phyloP scores from a whole-genome alignment of 1,140 invertebrate species.

The Hyposmocoma kahamanoa region DNA sequence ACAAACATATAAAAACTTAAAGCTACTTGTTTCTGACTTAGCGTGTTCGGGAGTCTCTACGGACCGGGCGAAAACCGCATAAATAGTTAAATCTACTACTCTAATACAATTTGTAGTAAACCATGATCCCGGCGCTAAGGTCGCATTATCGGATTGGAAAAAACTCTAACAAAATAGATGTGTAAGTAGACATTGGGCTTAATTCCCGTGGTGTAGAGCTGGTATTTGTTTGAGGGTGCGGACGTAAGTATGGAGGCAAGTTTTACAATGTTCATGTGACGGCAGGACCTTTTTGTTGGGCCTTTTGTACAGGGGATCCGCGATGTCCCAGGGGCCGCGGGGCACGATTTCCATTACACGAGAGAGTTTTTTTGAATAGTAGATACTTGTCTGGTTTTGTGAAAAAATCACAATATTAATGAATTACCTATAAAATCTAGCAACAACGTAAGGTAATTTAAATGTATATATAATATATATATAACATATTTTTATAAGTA shows the following conservation, averaged over 20 bases:
- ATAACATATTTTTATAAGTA: no score
- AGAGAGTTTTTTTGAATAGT: constrained; percentile 45
- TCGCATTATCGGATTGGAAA: constrained; percentile 70
- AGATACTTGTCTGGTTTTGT: no score
- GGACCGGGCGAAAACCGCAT: constrained; percentile 23
- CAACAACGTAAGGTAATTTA: no score
- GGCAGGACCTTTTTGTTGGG: constrained; percentile 67
- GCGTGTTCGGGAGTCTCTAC: not conserved
- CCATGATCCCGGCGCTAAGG: constrained; percentile 67
- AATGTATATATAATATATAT: no score
- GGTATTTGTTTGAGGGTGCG: constrained; percentile 35
- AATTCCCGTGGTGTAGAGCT: constrained; percentile 30
- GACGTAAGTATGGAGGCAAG: constrained; percentile 46
- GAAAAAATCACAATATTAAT: no score
- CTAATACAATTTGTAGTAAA: constrained; percentile 73
- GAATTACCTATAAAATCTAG: no score
- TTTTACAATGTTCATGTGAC: constrained; percentile 71
- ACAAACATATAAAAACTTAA: constrained; percentile 1
- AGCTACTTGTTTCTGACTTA: not conserved
- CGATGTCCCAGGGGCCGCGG: constrained; percentile 53
- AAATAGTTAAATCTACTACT: constrained; percentile 70
- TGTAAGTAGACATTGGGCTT: constrained; percentile 35
- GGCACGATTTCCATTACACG: constrained; percentile 68
- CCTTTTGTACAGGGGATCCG: constrained; percentile 63
- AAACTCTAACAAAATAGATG: constrained; percentile 56